Base-by-base conservation (phyloP, 2,888 invertebrate genomes). In the Perithous albicinctus region DNA sequence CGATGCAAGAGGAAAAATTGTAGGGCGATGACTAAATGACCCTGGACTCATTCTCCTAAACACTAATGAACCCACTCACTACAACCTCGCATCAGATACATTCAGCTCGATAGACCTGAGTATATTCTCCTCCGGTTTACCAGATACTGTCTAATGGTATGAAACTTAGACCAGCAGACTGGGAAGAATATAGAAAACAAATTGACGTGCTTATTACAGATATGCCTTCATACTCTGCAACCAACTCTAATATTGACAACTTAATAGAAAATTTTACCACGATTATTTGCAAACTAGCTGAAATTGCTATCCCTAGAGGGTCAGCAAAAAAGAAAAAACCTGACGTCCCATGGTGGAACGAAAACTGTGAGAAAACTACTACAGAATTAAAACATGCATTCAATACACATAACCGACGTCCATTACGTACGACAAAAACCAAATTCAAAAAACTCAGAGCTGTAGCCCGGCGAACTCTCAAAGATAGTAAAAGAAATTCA, bases 361-460 rank as follows among this genome's bases (percentile, higher is more conserved):
- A 74, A 46, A 64, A 76, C 8, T 82, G 84, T 26, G n/a, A n/a
- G 46, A 81, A 67, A 29, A 61, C 8, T 8, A 32, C 8, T 8
- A 8, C 5, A 32, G 6, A 32, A 7, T 63, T 38, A 12, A 84
- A 85, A 83, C 67, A 78, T 29, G 85, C 84, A 1, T 80, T 81
- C 32, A 78, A 79, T 46, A 43, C 35, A 63, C 72, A 66, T 32
- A 84, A 84, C 46, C 70, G 64, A 59, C 59, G 82, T 18, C 82
- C 76, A 1, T 66, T 46, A 6, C 8, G n/a, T 4, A 84, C 80
- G 64, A 77, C 80, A 23, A 69, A 78, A 29, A 72, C 70, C 12
- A 46, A 76, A 12, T 77, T 76, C 20, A 85, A 86, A 72, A 84
- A 74, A 77, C 29, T 69, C 10, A 67, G 80, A 79, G 84, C 86